phyloP scores from a whole-genome alignment of 2,888 invertebrate species.

The Lochmaea capreae region DNA sequence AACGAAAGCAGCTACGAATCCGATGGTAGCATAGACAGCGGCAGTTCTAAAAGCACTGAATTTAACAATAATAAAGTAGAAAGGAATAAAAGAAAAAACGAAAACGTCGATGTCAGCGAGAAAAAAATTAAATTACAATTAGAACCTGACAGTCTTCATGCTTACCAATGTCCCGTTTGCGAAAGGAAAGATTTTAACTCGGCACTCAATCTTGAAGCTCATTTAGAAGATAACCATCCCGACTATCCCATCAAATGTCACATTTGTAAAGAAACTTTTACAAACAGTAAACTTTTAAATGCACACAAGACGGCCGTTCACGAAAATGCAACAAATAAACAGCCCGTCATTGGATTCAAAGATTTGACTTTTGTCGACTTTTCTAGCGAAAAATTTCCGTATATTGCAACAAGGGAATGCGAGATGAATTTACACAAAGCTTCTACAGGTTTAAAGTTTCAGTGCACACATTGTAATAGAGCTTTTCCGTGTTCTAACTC shows the following conservation, averaged over 20 bases:
- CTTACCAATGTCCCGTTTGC: slow-evolving; percentile 73
- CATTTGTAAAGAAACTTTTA: slow-evolving; percentile 79
- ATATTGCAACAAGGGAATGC: slow-evolving; percentile 80
- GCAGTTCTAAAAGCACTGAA: slow-evolving; percentile 60
- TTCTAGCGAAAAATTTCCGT: slow-evolving; percentile 81
- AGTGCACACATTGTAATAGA: slow-evolving; percentile 77
- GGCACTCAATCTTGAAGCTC: slow-evolving; percentile 71
- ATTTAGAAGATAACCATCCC: slow-evolving; percentile 76
- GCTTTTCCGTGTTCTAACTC: slow-evolving; percentile 80
- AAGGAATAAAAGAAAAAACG: slow-evolving; percentile 62
- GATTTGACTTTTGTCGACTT: slow-evolving; percentile 85
- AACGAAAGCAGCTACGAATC: slow-evolving; percentile 70
- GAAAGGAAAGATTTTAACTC: slow-evolving; percentile 72
- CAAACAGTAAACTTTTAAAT: slow-evolving; percentile 78
- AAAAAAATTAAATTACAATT: slow-evolving; percentile 53
- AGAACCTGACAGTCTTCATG: slow-evolving; percentile 48
- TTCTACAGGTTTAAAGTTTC: slow-evolving; percentile 70
- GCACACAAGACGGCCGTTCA: slow-evolving; percentile 77
- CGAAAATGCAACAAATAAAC: slow-evolving; percentile 58
- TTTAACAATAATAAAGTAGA: slow-evolving; percentile 63
- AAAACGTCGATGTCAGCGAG: slow-evolving; percentile 55
- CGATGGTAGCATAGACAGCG: slow-evolving; percentile 68
- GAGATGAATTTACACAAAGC: slow-evolving; percentile 76
- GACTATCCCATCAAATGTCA: slow-evolving; percentile 76
- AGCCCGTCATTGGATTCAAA: slow-evolving; percentile 74